Percentiles rank a stretch among this genome's conserved stretches.
Evolutionary conservation across 2,888 invertebrate species (phyloP).

Genomic region (Epinotia demarniana): DNA sequence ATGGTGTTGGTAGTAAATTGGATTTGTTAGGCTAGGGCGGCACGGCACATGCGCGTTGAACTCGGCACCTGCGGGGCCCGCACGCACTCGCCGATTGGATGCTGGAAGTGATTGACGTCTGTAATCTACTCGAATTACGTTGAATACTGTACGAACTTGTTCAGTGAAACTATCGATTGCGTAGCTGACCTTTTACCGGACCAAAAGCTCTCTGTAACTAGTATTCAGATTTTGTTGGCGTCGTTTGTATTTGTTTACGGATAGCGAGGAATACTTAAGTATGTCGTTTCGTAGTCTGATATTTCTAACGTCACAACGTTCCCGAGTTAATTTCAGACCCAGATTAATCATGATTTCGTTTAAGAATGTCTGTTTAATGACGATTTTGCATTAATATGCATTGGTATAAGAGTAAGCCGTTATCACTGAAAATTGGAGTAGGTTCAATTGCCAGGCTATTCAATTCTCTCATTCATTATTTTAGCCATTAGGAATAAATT

Average conservation of each 20-base stretch:
- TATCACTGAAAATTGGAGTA: neutral
- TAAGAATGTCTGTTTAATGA: neutral
- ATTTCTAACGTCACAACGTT: neutral
- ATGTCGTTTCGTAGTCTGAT: no score
- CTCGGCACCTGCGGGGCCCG: constrained; percentile 64
- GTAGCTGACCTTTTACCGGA: constrained; percentile 9
- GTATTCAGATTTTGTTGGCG: neutral
- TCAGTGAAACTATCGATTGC: constrained; percentile 12
- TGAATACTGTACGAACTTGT: constrained; percentile 2
- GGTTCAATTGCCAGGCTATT: neutral
- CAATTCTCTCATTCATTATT: neutral
- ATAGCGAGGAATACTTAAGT: neutral
- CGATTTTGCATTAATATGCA: neutral
- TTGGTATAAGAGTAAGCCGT: neutral
- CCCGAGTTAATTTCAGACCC: neutral
- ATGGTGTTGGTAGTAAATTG: constrained; percentile 45
- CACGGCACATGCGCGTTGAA: constrained; percentile 68
- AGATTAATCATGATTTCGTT: neutral
- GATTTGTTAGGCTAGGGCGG: constrained; percentile 52
- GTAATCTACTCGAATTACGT: constrained; percentile 9
- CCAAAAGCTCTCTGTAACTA: neutral
- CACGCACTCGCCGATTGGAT: constrained; percentile 56
- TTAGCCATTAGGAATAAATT: neutral
- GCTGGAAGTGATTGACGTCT: constrained; percentile 49
- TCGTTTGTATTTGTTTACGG: neutral